phyloP scores from a whole-genome alignment of 2,113 vertebrate genomes.

The Eolophus roseicapilla region DNA sequence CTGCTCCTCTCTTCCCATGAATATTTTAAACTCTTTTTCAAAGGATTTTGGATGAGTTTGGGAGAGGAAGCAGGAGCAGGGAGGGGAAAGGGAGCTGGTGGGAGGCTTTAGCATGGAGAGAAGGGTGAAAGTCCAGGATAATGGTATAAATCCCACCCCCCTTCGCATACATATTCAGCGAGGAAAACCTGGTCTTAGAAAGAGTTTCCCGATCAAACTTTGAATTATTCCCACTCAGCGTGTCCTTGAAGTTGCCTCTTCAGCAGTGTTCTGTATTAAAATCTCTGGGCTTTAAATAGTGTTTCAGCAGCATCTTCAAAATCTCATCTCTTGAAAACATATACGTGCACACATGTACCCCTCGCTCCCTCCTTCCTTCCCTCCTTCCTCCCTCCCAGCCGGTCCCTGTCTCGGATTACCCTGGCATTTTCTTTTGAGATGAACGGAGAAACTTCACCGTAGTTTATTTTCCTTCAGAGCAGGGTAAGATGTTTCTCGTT shows the following conservation, averaged over 20 bases:
- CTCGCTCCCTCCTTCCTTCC: not conserved
- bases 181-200: not conserved
- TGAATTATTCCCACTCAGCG: not conserved
- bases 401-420: not conserved
- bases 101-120: not conserved
- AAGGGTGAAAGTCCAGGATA: not conserved
- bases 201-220: not conserved
- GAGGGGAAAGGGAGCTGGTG: not conserved
- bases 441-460: not conserved
- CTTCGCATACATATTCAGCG: fast-evolving
- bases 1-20: not conserved
- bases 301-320: not conserved
- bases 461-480: conserved; percentile 5
- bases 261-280: not conserved
- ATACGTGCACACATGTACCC: not conserved
- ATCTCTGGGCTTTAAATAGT: not conserved
- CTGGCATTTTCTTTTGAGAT: not conserved
- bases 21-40: not conserved
- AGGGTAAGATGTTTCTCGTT: conserved; percentile 7
- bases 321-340: not conserved
- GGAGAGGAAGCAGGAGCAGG: not conserved
- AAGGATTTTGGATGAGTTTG: not conserved
- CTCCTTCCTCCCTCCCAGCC: not conserved
- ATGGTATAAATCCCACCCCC: not conserved
- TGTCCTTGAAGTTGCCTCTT: not conserved